phyloP scores from a whole-genome alignment of 1,140 invertebrate species.

The Hermetia illucens region DNA sequence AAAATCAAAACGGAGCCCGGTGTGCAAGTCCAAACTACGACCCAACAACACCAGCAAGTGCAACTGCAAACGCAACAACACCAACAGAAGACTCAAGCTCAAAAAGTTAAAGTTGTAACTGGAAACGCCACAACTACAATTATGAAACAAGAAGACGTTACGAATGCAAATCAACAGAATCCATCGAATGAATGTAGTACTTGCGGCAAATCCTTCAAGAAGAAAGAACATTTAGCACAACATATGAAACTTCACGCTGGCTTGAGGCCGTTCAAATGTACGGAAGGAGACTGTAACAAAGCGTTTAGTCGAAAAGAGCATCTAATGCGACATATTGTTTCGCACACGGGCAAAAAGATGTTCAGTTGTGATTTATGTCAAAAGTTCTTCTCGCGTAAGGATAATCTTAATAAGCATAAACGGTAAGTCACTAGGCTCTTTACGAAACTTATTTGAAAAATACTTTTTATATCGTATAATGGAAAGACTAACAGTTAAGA shows the following conservation, averaged over 20 bases:
- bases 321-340: constrained; percentile 51
- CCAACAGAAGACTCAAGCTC: not conserved
- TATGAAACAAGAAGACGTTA: not conserved
- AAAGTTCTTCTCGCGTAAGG: constrained; percentile 61
- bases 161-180: not conserved
- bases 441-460: not conserved
- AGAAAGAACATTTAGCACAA: constrained; percentile 54
- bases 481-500: too few species aligned
- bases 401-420: constrained; percentile 59
- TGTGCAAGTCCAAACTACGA: not conserved
- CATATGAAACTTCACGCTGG: constrained; percentile 62
- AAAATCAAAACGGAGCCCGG: not conserved
- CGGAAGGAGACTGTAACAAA: constrained; percentile 45
- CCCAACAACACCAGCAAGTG: not conserved
- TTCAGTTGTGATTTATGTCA: constrained; percentile 61
- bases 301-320: constrained; percentile 58
- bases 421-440: constrained; percentile 16
- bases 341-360: constrained; percentile 59
- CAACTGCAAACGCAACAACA: not conserved
- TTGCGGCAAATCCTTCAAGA: constrained; percentile 56
- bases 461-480: not conserved
- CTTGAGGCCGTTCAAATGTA: constrained; percentile 44
- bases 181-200: constrained; percentile 22
- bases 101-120: not conserved
- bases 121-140: not conserved